Conservation (phyloP, 2,888 invertebrate species). For the Agrotis puta region DNA sequence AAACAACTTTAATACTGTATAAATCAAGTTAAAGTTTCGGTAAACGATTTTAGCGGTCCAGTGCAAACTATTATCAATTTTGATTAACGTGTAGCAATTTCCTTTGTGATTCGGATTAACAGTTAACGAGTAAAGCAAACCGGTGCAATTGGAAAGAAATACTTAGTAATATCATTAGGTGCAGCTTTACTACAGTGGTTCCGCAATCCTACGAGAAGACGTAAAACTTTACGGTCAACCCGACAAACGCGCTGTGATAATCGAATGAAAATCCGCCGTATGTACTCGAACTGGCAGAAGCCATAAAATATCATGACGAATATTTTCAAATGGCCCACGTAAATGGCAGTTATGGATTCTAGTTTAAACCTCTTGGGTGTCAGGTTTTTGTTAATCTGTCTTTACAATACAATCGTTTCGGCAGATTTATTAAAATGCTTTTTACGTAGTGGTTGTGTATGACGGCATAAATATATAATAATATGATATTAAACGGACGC, state of each 20-base stretch:
- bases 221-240: constrained; percentile 74
- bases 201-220: constrained; percentile 66
- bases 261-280: constrained; percentile 61
- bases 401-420: background rate
- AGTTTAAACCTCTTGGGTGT: constrained; percentile 27
- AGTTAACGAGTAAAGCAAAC: constrained; percentile 55
- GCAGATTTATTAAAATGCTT: background rate
- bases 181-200: constrained; percentile 64
- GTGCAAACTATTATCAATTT: constrained; percentile 41
- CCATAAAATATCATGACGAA: constrained; percentile 49
- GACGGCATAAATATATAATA: background rate
- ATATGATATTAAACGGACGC: background rate
- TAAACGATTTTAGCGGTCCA: constrained; percentile 51
- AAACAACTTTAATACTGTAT: constrained; percentile 59
- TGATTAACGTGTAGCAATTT: constrained; percentile 53
- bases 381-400: constrained; percentile 15
- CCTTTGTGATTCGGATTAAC: constrained; percentile 50
- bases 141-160: constrained; percentile 68
- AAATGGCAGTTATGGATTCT: constrained; percentile 44
- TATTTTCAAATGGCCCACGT: constrained; percentile 47
- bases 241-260: constrained; percentile 60
- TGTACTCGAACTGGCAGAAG: constrained; percentile 37
- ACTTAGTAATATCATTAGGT: constrained; percentile 68
- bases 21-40: constrained; percentile 60
- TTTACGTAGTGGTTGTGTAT: background rate